These are phyloP conservation scores for Chrysemys picta DNA, from an alignment of 2,113 vertebrate genomes.

Conservation along the genomic window DNA sequence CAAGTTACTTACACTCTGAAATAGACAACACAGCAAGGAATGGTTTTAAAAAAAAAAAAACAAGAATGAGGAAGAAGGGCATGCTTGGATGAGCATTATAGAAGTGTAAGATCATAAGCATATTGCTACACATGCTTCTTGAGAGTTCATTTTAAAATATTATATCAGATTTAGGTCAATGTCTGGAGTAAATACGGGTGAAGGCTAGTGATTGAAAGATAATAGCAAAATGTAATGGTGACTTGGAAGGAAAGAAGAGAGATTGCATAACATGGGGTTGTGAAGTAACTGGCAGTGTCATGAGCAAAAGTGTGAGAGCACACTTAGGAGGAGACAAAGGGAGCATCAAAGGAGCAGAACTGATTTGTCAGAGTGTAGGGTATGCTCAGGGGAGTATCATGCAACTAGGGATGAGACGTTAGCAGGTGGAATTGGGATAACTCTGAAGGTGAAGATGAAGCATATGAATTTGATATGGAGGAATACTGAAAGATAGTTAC, in stretches of 20 bases:
- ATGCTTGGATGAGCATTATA: not conserved
- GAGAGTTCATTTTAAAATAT: not conserved
- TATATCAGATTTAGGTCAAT: not conserved
- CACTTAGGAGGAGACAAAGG: accelerated
- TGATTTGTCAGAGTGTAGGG: not conserved
- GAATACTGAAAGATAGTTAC: not conserved
- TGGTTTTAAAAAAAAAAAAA: not conserved
- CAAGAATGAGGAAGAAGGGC: not conserved
- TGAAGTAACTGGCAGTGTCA: not conserved
- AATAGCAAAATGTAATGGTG: not conserved
- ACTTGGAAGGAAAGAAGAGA: not conserved
- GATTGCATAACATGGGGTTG: accelerated
- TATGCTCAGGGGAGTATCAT: not conserved
- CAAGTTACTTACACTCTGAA: not conserved
- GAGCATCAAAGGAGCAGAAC: not conserved
- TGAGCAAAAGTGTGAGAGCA: not conserved
- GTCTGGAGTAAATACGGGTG: not conserved
- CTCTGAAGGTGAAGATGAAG: not conserved
- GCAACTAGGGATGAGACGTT: not conserved
- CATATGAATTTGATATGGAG: not conserved
- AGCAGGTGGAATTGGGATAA: not conserved
- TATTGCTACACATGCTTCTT: not conserved
- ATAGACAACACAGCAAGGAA: not conserved
- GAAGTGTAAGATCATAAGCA: not conserved
- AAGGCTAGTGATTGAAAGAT: not conserved